Evolutionary conservation across 2,888 invertebrate genomes (phyloP), one percentile per base, ranked within the genome.

Genomic region (Tetragonula carbonaria): DNA sequence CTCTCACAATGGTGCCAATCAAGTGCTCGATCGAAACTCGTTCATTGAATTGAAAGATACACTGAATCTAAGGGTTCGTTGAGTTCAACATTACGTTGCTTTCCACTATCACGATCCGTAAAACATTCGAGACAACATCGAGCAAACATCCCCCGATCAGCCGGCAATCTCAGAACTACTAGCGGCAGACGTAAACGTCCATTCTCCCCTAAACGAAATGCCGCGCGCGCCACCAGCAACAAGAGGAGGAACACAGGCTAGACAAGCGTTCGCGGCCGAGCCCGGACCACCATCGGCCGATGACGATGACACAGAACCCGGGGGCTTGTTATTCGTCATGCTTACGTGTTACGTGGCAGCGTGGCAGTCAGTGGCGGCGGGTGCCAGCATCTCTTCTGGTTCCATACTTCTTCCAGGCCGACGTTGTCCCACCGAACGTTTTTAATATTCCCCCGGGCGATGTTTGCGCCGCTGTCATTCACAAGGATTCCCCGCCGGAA

Each of bases 371-470:
- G 78, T 73, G 74, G 77, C 77, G 78, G 77, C 86, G 86, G 80
- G 85, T 85, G 86, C 79, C 87, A 80, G 84, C 82, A 86, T 85
- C 75, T 85, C 89, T 81, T 83, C 81, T 74, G 78, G 82, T 82
- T 82, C 74, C 76, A 81, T 80, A 78, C 87, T 75, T 85, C 84
- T 81, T 75, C 87, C 73, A 78, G 78, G 77, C 75, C 82, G 86
- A 79, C 88, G 66, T 66, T 84, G 82, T 84, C 82, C 84, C 88
- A 80, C 85, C 88, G 88, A 92, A 91, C 92, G 88, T 92, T 94
- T 93, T 93, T 93, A 93, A 94, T 94, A 93, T 93, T 91, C 90
- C 92, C 92, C 80, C 83, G 86, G 92, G 93, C 91, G 90, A 84
- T 93, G 91, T 93, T 93, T 93, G 92, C 91, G 88, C 89, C 90